These are phyloP conservation scores for Hemibagrus wyckioides DNA, from an alignment of 2,113 vertebrate species.

Conservation along the genomic window DNA sequence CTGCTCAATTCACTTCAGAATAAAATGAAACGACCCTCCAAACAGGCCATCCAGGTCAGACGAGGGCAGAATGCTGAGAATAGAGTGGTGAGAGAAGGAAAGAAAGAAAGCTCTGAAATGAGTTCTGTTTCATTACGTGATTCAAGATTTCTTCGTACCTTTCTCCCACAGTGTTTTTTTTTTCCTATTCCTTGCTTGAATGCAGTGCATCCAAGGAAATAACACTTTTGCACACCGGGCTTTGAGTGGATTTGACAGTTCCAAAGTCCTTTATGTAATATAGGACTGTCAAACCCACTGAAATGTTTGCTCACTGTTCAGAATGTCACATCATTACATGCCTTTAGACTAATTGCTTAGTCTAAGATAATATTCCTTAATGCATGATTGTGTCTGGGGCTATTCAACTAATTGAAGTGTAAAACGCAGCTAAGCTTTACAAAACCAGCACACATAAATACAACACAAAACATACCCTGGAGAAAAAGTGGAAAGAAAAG, in stretches of 20 bases:
- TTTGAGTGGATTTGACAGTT: conserved; percentile 18
- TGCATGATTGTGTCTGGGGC: not conserved
- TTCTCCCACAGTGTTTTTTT: not conserved
- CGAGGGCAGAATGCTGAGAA: not conserved
- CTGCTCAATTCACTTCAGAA: not conserved
- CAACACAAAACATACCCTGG: not conserved
- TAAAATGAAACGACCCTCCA: conserved; percentile 11
- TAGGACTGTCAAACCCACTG: not conserved
- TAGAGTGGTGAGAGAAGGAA: not conserved
- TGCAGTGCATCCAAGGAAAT: not conserved
- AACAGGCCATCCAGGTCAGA: conserved; percentile 19
- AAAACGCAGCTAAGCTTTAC: not conserved
- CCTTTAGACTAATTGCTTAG: not conserved
- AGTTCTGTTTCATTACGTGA: conserved; percentile 18
- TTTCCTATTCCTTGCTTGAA: not conserved
- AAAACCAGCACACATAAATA: not conserved
- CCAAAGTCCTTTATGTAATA: not conserved
- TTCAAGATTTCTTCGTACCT: not conserved
- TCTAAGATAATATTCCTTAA: not conserved
- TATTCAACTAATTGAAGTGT: conserved; percentile 1
- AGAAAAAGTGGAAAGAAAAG: not conserved
- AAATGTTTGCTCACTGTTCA: not conserved
- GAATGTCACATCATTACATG: not conserved
- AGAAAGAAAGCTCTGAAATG: conserved; percentile 21
- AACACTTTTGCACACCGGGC: not conserved